Evolutionary conservation across 2,113 vertebrate genomes (phyloP).

Genomic region (Xiphophorus hellerii): DNA sequence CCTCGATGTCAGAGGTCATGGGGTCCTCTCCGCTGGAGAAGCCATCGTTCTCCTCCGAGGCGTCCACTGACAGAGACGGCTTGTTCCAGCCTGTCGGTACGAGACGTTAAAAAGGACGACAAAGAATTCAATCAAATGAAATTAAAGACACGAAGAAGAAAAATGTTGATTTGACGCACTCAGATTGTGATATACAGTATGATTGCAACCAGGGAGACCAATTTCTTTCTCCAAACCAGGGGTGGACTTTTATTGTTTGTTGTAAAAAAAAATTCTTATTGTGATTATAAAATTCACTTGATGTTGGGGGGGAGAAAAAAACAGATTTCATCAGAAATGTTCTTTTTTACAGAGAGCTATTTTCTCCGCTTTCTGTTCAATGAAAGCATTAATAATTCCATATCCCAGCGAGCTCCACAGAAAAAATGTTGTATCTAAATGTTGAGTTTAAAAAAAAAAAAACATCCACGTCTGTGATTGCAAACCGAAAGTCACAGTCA

Average conservation of each 20-base stretch:
- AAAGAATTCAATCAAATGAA: not conserved
- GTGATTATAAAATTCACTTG: no score
- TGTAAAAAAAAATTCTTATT: no score
- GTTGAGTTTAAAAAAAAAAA: no score
- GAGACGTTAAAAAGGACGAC: not conserved
- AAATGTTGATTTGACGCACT: not conserved
- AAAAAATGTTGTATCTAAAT: not conserved
- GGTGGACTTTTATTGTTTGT: no score
- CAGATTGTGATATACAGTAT: slow-evolving; percentile 21
- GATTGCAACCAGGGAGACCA: not conserved
- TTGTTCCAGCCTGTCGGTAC: slow-evolving; percentile 87
- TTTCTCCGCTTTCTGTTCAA: no score
- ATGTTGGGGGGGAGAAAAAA: no score
- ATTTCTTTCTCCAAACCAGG: not conserved
- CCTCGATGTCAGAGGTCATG: slow-evolving; percentile 92
- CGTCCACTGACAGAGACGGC: slow-evolving; percentile 85
- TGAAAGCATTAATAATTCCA: no score
- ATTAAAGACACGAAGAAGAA: not conserved
- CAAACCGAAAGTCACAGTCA: slow-evolving; percentile 10
- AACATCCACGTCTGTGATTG: not conserved
- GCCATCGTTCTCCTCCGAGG: slow-evolving; percentile 88
- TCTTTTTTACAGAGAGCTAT: no score
- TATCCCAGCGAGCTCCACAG: no score
- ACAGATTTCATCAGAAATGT: no score
- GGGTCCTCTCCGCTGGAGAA: slow-evolving; percentile 95